These are phyloP conservation scores for Urocyon cinereoargenteus DNA, from an alignment of 2,797 vertebrate species.

Conservation along the genomic window DNA sequence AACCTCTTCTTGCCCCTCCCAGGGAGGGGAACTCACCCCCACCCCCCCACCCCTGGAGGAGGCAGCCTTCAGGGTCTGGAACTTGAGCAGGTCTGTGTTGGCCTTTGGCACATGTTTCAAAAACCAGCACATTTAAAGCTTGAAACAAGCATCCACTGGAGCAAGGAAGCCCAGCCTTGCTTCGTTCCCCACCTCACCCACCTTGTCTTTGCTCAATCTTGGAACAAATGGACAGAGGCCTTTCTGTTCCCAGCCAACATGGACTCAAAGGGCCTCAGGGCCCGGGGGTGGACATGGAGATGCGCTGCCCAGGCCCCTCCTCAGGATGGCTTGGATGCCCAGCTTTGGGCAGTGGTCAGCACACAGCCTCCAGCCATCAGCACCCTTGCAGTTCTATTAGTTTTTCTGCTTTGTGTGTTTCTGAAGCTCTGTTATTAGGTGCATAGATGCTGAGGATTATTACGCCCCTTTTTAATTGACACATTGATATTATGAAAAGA, in stretches of 20 bases:
- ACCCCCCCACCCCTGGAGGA: too few species aligned
- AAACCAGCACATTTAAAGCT: neutral
- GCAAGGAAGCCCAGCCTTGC: too few species aligned
- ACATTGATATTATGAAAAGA: too few species aligned
- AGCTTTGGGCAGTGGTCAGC: neutral
- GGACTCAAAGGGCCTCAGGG: neutral
- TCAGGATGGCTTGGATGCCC: too few species aligned
- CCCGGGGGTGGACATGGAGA: accelerated
- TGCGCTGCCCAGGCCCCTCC: accelerated
- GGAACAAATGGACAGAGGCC: neutral
- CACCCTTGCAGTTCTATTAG: accelerated
- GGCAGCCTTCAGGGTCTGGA: neutral
- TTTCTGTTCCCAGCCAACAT: too few species aligned
- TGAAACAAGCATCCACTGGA: accelerated
- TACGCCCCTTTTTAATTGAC: too few species aligned
- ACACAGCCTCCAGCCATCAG: neutral
- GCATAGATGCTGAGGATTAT: neutral
- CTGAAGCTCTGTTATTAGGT: neutral
- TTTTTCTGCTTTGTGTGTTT: neutral
- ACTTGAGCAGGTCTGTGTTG: neutral
- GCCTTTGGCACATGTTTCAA: too few species aligned
- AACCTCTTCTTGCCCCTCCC: too few species aligned
- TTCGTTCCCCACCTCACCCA: accelerated
- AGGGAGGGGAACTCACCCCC: neutral
- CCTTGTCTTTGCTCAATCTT: accelerated